Base-by-base conservation (phyloP, 2,113 vertebrate species). In the Labeo rohita region DNA sequence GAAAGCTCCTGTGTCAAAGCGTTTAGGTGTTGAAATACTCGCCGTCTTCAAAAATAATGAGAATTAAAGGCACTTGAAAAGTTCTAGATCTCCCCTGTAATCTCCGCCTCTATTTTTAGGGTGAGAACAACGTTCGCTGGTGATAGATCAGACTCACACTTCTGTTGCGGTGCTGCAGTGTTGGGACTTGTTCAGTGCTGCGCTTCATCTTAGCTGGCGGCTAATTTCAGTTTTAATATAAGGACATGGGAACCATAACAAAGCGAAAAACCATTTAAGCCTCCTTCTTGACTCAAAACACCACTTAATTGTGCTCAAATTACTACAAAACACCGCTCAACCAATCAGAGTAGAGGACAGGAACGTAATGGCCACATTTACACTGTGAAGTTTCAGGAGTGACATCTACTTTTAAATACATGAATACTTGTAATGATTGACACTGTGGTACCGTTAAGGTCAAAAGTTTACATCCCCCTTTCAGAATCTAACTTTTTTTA, bases 161-260 rank as follows among this genome's bases (percentile, higher is more conserved):
- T 56, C 54, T 68, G 65, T 3, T 50, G 16, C 34, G 56, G 21
- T 9, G 56, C 9, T 12, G 52, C 23, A 12, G 43, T 78, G 84
- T 88, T 63, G 39, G 66, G 74, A 86, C 84, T 70, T 83, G 84
- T 66, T 85, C 34, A 63, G 49, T 39, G 4, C 66, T 63, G 43
- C 11, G 56, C 8, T 54, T 45, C 4, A 56, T 8, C 66, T 70
- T 21, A 4, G 45, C 43, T 52, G 10, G 28, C 15, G 47, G 43
- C 21, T 3, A 16, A 43, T 61, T 79, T 79, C 6, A 11, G 16
- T 43, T 79, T 21, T 18, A 34, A 52, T 5, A 39, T 5, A 81
- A 50, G 34, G 47, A 49, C 8, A 59, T n/a, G 52, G 34, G 34
- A 61, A 79, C 18, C 77, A 79, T 59, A 77, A 47, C 6, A 6